phyloP scores from a whole-genome alignment of 2,797 vertebrate species.

The Sebastes cheni region DNA sequence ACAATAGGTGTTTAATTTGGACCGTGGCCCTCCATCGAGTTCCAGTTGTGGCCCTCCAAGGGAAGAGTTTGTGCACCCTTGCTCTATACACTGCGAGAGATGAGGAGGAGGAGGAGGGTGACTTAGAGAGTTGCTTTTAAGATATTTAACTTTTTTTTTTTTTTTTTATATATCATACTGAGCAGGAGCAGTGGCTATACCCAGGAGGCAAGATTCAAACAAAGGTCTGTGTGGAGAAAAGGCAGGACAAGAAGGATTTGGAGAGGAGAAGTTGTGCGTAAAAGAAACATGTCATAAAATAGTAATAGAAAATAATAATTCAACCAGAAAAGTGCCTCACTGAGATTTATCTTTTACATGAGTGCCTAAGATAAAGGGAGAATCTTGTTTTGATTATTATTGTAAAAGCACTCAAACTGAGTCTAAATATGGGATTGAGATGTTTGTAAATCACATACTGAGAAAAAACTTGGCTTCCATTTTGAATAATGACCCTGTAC shows the following conservation, averaged over 20 bases:
- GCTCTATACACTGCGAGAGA: background rate
- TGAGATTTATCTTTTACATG: background rate
- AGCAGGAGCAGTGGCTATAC: constrained; percentile 1
- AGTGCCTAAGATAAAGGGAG: no score
- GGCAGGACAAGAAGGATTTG: background rate
- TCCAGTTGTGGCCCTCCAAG: no score
- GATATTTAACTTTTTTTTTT: constrained; percentile 13
- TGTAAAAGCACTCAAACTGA: background rate
- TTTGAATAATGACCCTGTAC: background rate
- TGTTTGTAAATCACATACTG: background rate
- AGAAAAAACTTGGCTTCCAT: background rate
- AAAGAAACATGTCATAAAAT: background rate
- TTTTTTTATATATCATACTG: constrained; percentile 43
- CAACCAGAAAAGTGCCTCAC: background rate
- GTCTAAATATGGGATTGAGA: background rate
- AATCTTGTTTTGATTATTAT: background rate
- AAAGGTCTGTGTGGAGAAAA: background rate
- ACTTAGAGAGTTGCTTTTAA: constrained; percentile 41
- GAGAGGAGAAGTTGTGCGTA: background rate
- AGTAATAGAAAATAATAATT: background rate
- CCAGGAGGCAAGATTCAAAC: constrained; percentile 29
- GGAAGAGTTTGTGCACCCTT: no score
- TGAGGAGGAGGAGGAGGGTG: background rate
- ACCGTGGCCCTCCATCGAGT: no score
- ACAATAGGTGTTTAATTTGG: no score